A percentile compares a stretch with the other conserved stretches of the same genome.
These are phyloP conservation scores for Conopomorpha cramerella DNA, from an alignment of 1,140 invertebrate genomes.

Conservation along the genomic window DNA sequence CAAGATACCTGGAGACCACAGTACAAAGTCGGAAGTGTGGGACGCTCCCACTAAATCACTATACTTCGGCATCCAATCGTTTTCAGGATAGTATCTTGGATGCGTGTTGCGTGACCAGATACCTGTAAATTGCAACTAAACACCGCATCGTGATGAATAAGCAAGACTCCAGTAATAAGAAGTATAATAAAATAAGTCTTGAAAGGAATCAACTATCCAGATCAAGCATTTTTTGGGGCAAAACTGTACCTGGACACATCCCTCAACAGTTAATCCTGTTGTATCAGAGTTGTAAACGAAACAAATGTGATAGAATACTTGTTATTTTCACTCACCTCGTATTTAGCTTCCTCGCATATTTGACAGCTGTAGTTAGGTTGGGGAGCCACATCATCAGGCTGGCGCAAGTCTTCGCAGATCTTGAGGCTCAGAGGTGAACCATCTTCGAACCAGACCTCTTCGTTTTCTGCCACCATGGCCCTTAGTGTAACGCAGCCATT, in stretches of 20 bases:
- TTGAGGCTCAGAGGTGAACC: constrained; percentile 23
- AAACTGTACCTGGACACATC: no score
- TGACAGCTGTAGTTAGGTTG: constrained; percentile 28
- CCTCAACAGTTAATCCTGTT: no score
- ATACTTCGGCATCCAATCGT: constrained; percentile 32
- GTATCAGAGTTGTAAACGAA: no score
- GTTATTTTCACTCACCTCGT: no score
- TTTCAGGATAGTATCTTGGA: constrained; percentile 34
- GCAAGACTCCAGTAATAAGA: no score
- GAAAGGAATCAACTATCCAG: no score
- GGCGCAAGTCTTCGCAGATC: constrained; percentile 36
- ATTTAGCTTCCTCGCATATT: constrained; percentile 47
- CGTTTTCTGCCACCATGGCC: constrained; percentile 38
- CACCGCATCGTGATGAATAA: no score
- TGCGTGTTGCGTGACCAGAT: constrained; percentile 47
- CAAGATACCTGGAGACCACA: constrained; percentile 30
- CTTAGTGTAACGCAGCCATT: constrained; percentile 38
- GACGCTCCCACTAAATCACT: constrained; percentile 40
- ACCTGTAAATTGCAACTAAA: constrained; percentile 34
- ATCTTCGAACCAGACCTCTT: constrained; percentile 39
- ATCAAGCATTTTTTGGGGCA: no score
- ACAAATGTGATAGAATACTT: no score
- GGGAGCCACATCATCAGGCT: constrained; percentile 38
- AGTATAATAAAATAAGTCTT: no score
- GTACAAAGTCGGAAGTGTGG: constrained; percentile 20